Evolutionary conservation across 2,888 invertebrate genomes (phyloP).

Genomic region (Julus scandinavius): DNA sequence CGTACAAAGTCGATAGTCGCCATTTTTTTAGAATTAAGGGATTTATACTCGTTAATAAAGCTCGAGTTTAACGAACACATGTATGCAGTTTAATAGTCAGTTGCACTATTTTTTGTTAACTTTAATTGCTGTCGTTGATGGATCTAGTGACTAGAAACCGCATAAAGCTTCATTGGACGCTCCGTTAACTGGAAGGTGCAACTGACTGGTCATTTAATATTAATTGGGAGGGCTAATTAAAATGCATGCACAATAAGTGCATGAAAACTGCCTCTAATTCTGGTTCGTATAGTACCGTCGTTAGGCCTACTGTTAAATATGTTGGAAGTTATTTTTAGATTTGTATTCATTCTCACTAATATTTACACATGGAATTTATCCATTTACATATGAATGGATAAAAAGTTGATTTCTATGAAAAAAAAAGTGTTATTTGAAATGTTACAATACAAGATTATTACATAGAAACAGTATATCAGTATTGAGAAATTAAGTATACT

Average conservation of each 20-base stretch:
- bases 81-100: neutral
- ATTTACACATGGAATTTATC: neutral
- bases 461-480: neutral
- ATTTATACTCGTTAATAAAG: neutral
- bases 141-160: no score
- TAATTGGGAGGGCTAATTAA: neutral
- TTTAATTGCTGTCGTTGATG: neutral
- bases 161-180: neutral
- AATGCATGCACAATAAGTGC: neutral
- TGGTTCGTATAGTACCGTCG: neutral
- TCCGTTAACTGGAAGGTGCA: neutral
- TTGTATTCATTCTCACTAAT: neutral
- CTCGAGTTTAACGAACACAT: neutral
- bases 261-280: neutral
- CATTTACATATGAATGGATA: neutral
- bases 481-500: neutral
- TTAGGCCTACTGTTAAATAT: constrained; percentile 1
- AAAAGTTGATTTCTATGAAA: neutral
- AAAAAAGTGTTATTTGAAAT: constrained; percentile 1
- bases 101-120: neutral
- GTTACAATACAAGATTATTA: neutral
- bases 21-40: neutral
- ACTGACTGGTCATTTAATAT: neutral
- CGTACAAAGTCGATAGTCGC: neutral
- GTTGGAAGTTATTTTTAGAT: neutral